A percentile compares a stretch with the other conserved stretches of the same genome.
phyloP scores from a whole-genome alignment of 2,888 invertebrate species.

The Dicycla oo region DNA sequence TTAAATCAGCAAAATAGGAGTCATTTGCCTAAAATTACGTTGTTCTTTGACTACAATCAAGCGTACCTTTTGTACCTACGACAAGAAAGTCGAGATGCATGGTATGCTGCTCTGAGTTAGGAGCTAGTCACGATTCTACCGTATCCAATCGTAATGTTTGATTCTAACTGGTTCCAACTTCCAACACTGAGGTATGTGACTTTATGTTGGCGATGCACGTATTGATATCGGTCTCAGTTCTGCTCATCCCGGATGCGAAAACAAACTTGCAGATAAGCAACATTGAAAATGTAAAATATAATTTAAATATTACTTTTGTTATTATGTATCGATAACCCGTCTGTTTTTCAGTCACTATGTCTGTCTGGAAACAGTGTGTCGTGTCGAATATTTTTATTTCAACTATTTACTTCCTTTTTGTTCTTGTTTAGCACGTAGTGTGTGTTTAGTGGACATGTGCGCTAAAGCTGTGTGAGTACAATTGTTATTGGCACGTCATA shows the following conservation, averaged over 20 bases:
- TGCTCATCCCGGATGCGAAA: slow-evolving; percentile 55
- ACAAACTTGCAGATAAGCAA: slow-evolving; percentile 57
- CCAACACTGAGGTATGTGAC: slow-evolving; percentile 16
- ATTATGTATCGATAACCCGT: slow-evolving; percentile 67
- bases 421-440: slow-evolving; percentile 57
- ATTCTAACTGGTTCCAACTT: slow-evolving; percentile 49
- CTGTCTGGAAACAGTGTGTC: slow-evolving; percentile 71
- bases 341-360: slow-evolving; percentile 76
- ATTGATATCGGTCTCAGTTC: slow-evolving; percentile 54
- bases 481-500: slow-evolving; percentile 18
- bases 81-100: slow-evolving; percentile 25
- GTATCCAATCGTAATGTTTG: slow-evolving; percentile 41
- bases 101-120: slow-evolving; percentile 28
- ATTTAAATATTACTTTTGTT: slow-evolving; percentile 58
- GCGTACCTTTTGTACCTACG: background rate
- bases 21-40: background rate
- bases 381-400: slow-evolving; percentile 67
- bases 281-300: slow-evolving; percentile 44
- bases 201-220: slow-evolving; percentile 41
- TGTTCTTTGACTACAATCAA: background rate
- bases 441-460: slow-evolving; percentile 69
- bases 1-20: background rate
- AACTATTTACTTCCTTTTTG: slow-evolving; percentile 62
- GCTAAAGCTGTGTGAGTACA: slow-evolving; percentile 75
- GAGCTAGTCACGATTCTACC: slow-evolving; percentile 45